phyloP scores from a whole-genome alignment of 2,888 invertebrate genomes.

The Trissolcus japonicus region DNA sequence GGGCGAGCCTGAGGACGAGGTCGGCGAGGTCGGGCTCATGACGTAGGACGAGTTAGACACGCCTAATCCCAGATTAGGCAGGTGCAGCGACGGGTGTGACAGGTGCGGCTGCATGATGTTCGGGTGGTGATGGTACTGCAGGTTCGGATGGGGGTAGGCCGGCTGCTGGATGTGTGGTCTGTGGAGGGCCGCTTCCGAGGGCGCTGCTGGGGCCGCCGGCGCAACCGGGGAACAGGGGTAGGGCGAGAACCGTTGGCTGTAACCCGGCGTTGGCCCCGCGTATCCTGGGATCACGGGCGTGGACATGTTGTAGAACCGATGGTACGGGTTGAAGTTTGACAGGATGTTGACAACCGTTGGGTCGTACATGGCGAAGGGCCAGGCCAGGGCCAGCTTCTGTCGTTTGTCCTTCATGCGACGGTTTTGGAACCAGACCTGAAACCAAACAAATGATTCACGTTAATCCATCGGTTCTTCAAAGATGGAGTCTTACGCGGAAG shows the following conservation, averaged over 20 bases:
- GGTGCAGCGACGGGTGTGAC: slow-evolving; percentile 63
- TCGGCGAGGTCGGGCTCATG: slow-evolving; percentile 57
- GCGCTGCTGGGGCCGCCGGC: slow-evolving; percentile 76
- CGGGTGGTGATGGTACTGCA: slow-evolving; percentile 60
- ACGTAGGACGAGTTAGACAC: slow-evolving; percentile 63
- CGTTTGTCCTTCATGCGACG: slow-evolving; percentile 98
- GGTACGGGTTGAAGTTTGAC: slow-evolving; percentile 69
- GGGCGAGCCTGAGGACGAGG: slow-evolving; percentile 62
- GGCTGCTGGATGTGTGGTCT: slow-evolving; percentile 77
- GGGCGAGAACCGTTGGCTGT: slow-evolving; percentile 79
- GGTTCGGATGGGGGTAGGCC: slow-evolving; percentile 62
- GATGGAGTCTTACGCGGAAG: neutral
- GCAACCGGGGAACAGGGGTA: slow-evolving; percentile 77
- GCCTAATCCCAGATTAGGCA: slow-evolving; percentile 62
- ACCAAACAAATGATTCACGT: slow-evolving; percentile 2
- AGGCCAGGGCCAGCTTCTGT: slow-evolving; percentile 93
- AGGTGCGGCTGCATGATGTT: slow-evolving; percentile 64
- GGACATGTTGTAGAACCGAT: slow-evolving; percentile 69
- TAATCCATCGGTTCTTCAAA: neutral
- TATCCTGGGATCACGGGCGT: slow-evolving; percentile 78
- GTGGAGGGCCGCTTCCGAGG: slow-evolving; percentile 78
- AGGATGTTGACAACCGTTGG: slow-evolving; percentile 95
- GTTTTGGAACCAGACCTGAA: slow-evolving; percentile 98
- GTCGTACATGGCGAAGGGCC: slow-evolving; percentile 98
- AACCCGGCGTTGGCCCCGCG: slow-evolving; percentile 79